These are phyloP conservation scores for Onychostruthus taczanowskii DNA, from an alignment of 2,113 vertebrate genomes.

Conservation along the genomic window DNA sequence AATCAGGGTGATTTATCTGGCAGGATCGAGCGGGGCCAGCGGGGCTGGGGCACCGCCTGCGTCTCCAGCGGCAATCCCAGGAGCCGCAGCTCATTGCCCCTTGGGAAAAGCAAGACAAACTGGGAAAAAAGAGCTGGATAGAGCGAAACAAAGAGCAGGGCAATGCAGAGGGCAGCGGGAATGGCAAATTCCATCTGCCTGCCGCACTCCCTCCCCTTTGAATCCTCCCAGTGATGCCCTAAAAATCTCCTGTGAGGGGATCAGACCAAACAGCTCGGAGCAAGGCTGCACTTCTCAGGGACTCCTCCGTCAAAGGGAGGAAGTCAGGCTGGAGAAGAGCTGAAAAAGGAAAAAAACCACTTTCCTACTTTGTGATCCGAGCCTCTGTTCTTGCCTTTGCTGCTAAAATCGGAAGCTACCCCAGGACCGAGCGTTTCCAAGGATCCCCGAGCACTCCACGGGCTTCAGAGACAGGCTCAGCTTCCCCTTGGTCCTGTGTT, in stretches of 20 bases:
- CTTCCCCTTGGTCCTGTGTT: conserved; percentile 11
- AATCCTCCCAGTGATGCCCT: background rate
- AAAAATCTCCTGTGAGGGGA: background rate
- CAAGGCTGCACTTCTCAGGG: conserved; percentile 45
- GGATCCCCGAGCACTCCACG: conserved; percentile 3
- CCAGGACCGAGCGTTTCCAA: background rate
- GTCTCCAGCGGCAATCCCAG: background rate
- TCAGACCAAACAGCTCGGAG: conserved; percentile 12
- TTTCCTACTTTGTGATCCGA: background rate
- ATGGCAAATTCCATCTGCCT: background rate
- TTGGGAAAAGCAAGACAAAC: background rate
- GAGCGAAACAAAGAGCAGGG: background rate
- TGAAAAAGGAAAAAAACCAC: background rate
- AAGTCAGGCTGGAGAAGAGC: conserved; percentile 7
- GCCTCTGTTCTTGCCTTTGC: conserved; percentile 54
- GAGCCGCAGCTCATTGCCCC: background rate
- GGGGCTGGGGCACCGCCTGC: background rate
- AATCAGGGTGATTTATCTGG: conserved; percentile 29
- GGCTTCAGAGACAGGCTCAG: conserved; percentile 35
- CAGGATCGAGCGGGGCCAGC: background rate
- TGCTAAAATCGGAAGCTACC: conserved; percentile 39
- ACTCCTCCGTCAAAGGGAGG: conserved; percentile 24
- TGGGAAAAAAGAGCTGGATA: background rate
- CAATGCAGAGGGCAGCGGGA: background rate
- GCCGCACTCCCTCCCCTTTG: background rate